Evolutionary conservation across 2,888 invertebrate genomes (phyloP).

Genomic region (Acanthoscelides obtectus): DNA sequence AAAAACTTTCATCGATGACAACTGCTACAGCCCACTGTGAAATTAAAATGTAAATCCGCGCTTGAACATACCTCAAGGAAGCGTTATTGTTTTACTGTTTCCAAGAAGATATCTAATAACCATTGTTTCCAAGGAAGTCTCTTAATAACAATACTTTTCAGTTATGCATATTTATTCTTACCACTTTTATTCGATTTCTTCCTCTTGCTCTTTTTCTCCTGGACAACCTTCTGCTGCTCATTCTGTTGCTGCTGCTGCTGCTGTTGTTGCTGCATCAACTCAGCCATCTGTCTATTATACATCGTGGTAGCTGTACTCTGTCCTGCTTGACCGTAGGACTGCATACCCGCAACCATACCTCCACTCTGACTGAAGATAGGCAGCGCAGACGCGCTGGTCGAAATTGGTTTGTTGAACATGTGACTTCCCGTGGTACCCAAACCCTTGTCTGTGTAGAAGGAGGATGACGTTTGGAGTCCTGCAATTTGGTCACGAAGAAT

Average conservation of each 20-base stretch:
- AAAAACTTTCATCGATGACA: too few relatives aligned
- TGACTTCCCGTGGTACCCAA: conserved; percentile 28
- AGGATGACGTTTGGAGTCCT: conserved; percentile 46
- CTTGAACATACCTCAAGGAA: too few relatives aligned
- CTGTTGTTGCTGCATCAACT: conserved; percentile 22
- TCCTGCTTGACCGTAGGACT: conserved; percentile 38
- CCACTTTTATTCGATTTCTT: conserved; percentile 25
- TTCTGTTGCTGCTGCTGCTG: background rate
- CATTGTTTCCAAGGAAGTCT: too few relatives aligned
- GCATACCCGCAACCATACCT: conserved; percentile 33
- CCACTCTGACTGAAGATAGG: conserved; percentile 43
- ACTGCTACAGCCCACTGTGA: background rate
- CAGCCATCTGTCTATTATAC: conserved; percentile 37
- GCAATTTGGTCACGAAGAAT: background rate
- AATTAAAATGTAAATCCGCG: background rate
- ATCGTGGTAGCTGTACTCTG: conserved; percentile 32
- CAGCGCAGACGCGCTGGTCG: conserved; percentile 34
- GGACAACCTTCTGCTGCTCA: conserved; percentile 2
- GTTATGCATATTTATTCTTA: too few relatives aligned
- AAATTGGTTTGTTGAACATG: conserved; percentile 41
- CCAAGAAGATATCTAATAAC: too few relatives aligned
- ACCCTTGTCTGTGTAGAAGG: conserved; percentile 45
- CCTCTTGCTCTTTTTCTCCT: conserved; percentile 35
- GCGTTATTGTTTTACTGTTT: too few relatives aligned
- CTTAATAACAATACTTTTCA: background rate